Base-by-base conservation (phyloP, 2,113 vertebrate species). In the Lagopus leucura region DNA sequence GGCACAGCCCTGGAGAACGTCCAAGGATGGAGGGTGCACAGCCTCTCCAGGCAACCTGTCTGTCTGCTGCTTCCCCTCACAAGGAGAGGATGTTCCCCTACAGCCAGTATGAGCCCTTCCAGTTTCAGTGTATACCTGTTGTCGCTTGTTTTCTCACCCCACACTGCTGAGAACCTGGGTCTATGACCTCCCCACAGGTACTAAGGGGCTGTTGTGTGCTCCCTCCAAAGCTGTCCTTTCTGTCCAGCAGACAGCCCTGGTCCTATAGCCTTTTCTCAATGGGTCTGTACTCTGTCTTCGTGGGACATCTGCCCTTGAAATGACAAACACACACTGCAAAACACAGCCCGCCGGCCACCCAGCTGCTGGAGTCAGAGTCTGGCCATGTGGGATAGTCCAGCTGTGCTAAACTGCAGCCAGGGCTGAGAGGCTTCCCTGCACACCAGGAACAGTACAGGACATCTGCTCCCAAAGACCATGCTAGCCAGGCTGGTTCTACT, bases 401-500 rank as follows among this genome's bases (percentile, higher is more conserved):
- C 90, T 94, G 82, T 63, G 80, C 57, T 69, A 5, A 60, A 73
- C 76, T 95, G 76, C 73, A 91, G 77, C 76, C 57, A 4, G 27
- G 45, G 45, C 12, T 61, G 65, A 6, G 69, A 75, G 88, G 82
- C 66, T 97, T 90, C 90, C 92, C 80, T 86, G 86, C 76, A 93
- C 82, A 93, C n/a, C 86, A 69, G 86, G 69, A 81, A 32, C 3
- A 18, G 13, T 18, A n/a, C 70, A 54, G 66, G 70, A 88, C 90
- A 95, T 95, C 86, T 95, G 95, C 42, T 95, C 47, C 63, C 85
- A 86, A 69, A 71, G 17, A 80, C 45, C 8, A 25, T 63, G 64
- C 70, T 86, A 67, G 58, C 85, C 54, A 63, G 38, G 16, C 76
- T 95, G 93, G 76, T 82, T 94, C 89, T 88, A 88, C 28, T 92